Percentiles rank a stretch among this genome's conserved stretches.
Conservation (phyloP, 2,888 invertebrate genomes). For the Pteria penguin region DNA sequence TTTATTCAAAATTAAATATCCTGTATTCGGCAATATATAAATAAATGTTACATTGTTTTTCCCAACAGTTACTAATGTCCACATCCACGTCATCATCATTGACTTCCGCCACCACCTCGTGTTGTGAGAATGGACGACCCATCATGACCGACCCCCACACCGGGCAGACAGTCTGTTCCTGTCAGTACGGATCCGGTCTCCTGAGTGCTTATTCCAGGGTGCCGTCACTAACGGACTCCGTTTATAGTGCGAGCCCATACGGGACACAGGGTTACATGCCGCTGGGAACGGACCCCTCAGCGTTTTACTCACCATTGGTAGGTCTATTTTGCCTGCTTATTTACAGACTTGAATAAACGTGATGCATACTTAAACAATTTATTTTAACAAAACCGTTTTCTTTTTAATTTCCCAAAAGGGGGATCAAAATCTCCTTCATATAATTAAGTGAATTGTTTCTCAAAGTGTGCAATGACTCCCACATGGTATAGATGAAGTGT, state of each 20-base stretch:
- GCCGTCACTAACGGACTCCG: conserved; percentile 82
- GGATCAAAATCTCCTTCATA: no score
- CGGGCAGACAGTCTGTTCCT: conserved; percentile 77
- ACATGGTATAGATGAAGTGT: no score
- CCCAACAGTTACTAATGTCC: conserved; percentile 37
- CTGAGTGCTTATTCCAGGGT: conserved; percentile 86
- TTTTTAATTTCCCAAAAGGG: no score
- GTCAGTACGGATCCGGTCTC: conserved; percentile 86
- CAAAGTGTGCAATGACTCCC: no score
- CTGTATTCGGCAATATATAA: no score
- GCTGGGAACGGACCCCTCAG: conserved; percentile 85
- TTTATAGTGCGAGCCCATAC: conserved; percentile 73
- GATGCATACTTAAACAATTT: no score
- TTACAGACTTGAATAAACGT: no score
- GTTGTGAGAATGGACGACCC: conserved; percentile 93
- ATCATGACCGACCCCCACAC: conserved; percentile 77
- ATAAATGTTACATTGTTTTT: no score
- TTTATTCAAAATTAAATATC: no score
- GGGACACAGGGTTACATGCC: conserved; percentile 78
- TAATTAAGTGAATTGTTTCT: no score
- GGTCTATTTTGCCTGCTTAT: no score
- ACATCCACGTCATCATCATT: conserved; percentile 48
- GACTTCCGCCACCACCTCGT: conserved; percentile 77
- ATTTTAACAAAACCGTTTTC: no score
- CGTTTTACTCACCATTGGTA: conserved; percentile 97